Percentiles rank a stretch among this genome's conserved stretches.
These are phyloP conservation scores for Hiodon tergisus DNA, from an alignment of 2,113 vertebrate species.

Conservation along the genomic window DNA sequence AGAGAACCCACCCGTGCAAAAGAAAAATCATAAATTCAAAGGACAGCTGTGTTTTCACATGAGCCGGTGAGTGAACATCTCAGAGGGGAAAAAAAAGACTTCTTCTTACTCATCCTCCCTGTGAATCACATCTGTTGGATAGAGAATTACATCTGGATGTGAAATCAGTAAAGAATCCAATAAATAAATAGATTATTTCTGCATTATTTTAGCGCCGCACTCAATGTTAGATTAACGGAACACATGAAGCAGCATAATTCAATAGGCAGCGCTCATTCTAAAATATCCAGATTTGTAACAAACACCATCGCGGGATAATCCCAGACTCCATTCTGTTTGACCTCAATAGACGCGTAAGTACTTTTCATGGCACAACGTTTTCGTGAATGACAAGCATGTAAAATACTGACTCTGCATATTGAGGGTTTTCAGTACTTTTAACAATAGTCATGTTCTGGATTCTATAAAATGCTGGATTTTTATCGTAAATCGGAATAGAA, in stretches of 20 bases:
- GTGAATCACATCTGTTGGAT: conserved; percentile 11
- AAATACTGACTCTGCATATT: too few relatives aligned
- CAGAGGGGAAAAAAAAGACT: background rate
- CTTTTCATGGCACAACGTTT: too few relatives aligned
- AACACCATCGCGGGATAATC: conserved; percentile 27
- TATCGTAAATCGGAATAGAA: too few relatives aligned
- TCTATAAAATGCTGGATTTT: too few relatives aligned
- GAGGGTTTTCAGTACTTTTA: too few relatives aligned
- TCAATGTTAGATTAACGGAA: background rate
- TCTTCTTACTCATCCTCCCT: background rate
- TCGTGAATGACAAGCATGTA: too few relatives aligned
- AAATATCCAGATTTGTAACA: background rate
- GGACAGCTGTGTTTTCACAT: conserved; percentile 12
- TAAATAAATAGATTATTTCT: conserved; percentile 2
- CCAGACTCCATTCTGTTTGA: conserved; percentile 34
- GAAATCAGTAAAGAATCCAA: background rate
- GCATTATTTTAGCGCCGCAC: background rate
- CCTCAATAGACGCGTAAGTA: background rate
- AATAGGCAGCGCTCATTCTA: too few relatives aligned
- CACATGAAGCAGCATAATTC: too few relatives aligned
- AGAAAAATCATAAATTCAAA: conserved; percentile 11
- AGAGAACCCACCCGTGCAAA: conserved; percentile 20
- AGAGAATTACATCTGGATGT: background rate
- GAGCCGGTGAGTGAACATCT: conserved; percentile 6
- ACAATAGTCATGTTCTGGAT: too few relatives aligned